phyloP scores from a whole-genome alignment of 2,797 vertebrate genomes.

The Schizothorax lantsangensis region DNA sequence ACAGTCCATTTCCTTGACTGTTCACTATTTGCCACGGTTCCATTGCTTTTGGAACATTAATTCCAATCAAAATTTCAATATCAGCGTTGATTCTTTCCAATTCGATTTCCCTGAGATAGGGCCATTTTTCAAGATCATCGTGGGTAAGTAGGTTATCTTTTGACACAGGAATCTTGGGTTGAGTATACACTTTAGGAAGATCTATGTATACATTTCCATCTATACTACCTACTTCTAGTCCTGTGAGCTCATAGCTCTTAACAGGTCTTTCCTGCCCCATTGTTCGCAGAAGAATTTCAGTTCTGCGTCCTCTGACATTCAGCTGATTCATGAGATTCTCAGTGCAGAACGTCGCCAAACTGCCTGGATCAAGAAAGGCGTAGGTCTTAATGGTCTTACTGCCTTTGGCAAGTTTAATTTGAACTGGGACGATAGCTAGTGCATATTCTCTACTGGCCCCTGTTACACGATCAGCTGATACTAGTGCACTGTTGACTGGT shows the following conservation, averaged over 20 bases:
- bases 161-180: not conserved
- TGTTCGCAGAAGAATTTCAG: not conserved
- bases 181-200: not conserved
- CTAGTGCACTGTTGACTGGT: not conserved
- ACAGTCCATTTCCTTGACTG: not conserved
- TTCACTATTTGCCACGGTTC: constrained; percentile 12
- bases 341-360: constrained; percentile 36
- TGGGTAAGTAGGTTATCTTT: not conserved
- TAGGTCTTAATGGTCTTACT: constrained; percentile 14
- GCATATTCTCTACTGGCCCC: not conserved
- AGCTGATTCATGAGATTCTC: constrained; percentile 16
- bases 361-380: constrained; percentile 35
- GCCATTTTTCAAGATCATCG: not conserved
- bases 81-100: not conserved
- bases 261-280: not conserved
- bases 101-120: not conserved
- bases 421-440: constrained; percentile 22
- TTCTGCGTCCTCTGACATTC: not conserved
- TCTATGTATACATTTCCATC: not conserved
- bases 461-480: not conserved
- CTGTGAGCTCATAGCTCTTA: not conserved
- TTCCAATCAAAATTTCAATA: not conserved
- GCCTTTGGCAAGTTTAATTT: constrained; percentile 19
- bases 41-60: constrained; percentile 1
- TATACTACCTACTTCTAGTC: not conserved